phyloP scores from a whole-genome alignment of 2,797 vertebrate species.

The Apodemus agrarius region DNA sequence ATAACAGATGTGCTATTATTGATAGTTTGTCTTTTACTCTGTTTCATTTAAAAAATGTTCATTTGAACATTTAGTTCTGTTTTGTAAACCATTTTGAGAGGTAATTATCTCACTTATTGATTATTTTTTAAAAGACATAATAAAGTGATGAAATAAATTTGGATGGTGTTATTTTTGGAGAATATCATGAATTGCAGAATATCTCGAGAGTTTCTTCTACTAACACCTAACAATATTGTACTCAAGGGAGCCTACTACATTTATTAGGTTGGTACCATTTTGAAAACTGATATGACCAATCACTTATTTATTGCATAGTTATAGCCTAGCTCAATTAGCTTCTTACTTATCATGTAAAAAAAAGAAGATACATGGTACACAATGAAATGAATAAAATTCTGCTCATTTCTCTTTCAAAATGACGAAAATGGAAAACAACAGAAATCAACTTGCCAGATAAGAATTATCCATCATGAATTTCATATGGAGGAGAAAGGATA shows the following conservation, averaged over 20 bases:
- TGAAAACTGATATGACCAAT: not conserved
- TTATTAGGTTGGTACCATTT: not conserved
- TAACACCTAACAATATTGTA: not conserved
- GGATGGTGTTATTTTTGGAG: not conserved
- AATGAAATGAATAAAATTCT: not conserved
- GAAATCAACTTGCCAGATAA: not conserved
- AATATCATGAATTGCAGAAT: constrained; percentile 7
- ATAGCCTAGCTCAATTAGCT: not conserved
- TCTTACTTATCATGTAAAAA: not conserved
- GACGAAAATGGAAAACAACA: not conserved
- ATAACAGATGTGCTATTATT: not conserved
- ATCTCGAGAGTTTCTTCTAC: not conserved
- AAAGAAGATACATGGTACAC: not conserved
- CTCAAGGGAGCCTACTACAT: not conserved
- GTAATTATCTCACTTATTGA: not conserved
- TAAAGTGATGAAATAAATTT: not conserved
- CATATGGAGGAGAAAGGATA: not conserved
- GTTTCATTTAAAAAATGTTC: constrained; percentile 55
- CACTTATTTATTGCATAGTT: constrained; percentile 6
- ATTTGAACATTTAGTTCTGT: too few relatives aligned
- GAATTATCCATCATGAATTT: not conserved
- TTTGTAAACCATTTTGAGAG: not conserved
- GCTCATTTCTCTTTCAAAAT: not conserved
- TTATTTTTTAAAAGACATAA: not conserved
- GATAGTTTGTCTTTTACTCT: not conserved